Percentiles rank a stretch among this genome's conserved stretches.
Conservation (phyloP, 2,888 invertebrate species). For the Pyrochroa serraticornis region DNA sequence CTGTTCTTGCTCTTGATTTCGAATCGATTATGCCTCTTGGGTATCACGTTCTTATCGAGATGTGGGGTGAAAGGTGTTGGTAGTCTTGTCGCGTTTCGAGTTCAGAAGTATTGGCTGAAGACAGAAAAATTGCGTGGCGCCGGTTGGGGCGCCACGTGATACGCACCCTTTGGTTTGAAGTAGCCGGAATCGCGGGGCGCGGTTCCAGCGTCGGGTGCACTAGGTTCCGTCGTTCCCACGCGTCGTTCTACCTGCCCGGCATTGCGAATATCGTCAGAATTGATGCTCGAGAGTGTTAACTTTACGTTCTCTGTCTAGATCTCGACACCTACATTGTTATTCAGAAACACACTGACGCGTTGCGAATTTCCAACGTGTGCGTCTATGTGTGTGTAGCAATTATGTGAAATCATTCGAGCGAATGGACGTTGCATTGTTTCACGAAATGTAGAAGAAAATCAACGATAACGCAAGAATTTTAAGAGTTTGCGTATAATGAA, state of each 20-base stretch:
- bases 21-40: too few relatives aligned
- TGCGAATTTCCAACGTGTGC: slow-evolving; percentile 20
- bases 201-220: slow-evolving; percentile 37
- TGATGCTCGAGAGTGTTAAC: slow-evolving; percentile 17
- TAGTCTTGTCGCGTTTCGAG: too few relatives aligned
- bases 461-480: slow-evolving; percentile 1
- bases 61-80: too few relatives aligned
- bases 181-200: slow-evolving; percentile 26
- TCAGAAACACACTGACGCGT: slow-evolving; percentile 23
- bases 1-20: too few relatives aligned
- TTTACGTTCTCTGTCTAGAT: slow-evolving; percentile 23
- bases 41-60: too few relatives aligned
- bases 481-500: not conserved
- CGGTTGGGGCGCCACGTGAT: not conserved
- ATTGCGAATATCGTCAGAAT: slow-evolving; percentile 20
- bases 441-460: slow-evolving; percentile 26
- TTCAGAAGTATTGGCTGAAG: too few relatives aligned
- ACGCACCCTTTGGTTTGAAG: not conserved
- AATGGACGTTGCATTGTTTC: slow-evolving; percentile 18
- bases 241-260: slow-evolving; percentile 32
- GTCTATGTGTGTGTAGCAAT: slow-evolving; percentile 11
- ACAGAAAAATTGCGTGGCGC: too few relatives aligned
- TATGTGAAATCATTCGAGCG: slow-evolving; percentile 22
- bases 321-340: slow-evolving; percentile 26
- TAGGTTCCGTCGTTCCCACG: slow-evolving; percentile 45